These are phyloP conservation scores for Gastrophysa polygoni DNA, from an alignment of 2,888 invertebrate genomes.

Conservation along the genomic window DNA sequence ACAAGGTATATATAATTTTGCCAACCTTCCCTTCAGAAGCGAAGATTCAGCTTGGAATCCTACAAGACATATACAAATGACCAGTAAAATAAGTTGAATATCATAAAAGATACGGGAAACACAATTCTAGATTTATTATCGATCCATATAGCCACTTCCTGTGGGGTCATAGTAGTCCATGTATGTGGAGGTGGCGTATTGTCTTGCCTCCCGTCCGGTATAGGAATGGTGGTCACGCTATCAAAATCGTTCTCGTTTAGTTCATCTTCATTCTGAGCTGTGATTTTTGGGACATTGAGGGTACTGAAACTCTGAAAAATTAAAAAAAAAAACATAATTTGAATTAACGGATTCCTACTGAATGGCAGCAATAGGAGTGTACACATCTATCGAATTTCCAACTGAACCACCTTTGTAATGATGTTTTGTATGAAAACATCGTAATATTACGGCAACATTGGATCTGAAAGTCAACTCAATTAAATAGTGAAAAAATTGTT, in stretches of 20 bases:
- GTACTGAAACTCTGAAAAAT: conserved; percentile 60
- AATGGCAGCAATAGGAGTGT: too few relatives aligned
- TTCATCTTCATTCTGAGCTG: conserved; percentile 71
- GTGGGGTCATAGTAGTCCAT: conserved; percentile 86
- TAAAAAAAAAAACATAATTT: too few relatives aligned
- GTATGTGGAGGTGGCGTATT: conserved; percentile 50
- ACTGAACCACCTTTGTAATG: too few relatives aligned
- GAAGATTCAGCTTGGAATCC: conserved; percentile 7
- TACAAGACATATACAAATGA: conserved; percentile 53
- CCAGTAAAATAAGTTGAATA: conserved; percentile 70
- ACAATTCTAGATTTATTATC: conserved; percentile 78
- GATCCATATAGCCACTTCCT: conserved; percentile 87
- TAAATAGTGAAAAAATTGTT: too few relatives aligned
- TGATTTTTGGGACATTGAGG: conserved; percentile 70
- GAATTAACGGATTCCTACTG: too few relatives aligned
- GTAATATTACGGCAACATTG: too few relatives aligned
- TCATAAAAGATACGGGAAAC: conserved; percentile 78
- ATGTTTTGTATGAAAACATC: too few relatives aligned
- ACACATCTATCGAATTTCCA: too few relatives aligned
- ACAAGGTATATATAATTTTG: too few relatives aligned
- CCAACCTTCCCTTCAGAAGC: too few relatives aligned
- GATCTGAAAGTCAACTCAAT: too few relatives aligned
- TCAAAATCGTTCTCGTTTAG: conserved; percentile 52
- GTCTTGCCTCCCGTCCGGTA: conserved; percentile 36
- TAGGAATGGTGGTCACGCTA: conserved; percentile 44